Conservation (phyloP, 2,888 invertebrate genomes). For the Unio delphinus region DNA sequence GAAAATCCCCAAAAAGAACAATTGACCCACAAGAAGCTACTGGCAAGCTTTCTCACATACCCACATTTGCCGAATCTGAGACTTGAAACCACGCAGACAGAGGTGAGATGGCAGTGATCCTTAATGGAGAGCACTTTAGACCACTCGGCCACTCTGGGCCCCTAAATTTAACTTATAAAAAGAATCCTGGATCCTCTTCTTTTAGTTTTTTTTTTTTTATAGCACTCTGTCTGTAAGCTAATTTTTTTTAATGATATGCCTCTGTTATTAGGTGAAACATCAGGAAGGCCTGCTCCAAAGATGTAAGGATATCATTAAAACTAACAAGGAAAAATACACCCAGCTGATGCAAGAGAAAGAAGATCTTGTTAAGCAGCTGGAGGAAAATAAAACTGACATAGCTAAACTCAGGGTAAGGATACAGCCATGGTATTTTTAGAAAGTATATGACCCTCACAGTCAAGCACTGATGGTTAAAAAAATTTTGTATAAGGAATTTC, state of each 20-base stretch:
- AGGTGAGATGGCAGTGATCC: too few species aligned
- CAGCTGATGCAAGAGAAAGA: slow-evolving; percentile 72
- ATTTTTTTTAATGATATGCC: not conserved
- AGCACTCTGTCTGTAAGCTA: too few species aligned
- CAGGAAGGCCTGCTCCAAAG: slow-evolving; percentile 74
- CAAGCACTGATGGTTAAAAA: too few species aligned
- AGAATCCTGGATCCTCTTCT: not conserved
- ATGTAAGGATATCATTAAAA: slow-evolving; percentile 75
- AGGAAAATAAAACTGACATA: slow-evolving; percentile 40
- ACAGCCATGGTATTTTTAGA: not conserved
- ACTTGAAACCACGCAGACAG: too few species aligned
- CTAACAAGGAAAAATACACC: slow-evolving; percentile 73
- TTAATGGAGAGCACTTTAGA: too few species aligned
- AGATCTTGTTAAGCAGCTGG: slow-evolving; percentile 53
- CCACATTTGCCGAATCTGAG: too few species aligned
- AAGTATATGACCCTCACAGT: too few species aligned
- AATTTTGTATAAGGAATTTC: too few species aligned
- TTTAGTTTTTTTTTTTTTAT: not conserved
- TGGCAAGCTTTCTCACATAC: too few species aligned
- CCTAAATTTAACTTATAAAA: not conserved
- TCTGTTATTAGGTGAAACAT: slow-evolving; percentile 70
- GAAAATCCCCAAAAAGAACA: too few species aligned
- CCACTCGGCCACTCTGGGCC: too few species aligned
- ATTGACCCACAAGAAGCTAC: too few species aligned
- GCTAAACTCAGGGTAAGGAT: slow-evolving; percentile 40